Conservation (phyloP, 1,140 invertebrate species). For the Drosophila insularis region DNA sequence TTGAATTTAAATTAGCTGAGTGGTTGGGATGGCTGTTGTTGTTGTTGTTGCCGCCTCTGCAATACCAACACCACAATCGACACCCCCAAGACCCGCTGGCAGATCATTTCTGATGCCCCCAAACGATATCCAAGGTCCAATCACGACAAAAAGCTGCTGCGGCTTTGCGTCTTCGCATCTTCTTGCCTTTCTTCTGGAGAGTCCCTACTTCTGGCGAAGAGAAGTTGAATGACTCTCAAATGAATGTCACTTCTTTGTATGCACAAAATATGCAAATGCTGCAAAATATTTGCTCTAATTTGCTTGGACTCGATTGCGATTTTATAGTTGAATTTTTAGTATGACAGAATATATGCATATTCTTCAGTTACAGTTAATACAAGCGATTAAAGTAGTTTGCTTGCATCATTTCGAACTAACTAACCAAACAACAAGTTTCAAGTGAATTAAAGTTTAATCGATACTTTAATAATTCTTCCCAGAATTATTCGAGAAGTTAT, state of each 20-base stretch:
- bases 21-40: too few relatives aligned
- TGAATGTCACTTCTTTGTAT: conserved; percentile 43
- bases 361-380: too few relatives aligned
- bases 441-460: too few relatives aligned
- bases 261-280: background rate
- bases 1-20: conserved; percentile 75
- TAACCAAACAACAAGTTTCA: too few relatives aligned
- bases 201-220: background rate
- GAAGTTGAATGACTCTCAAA: conserved; percentile 5
- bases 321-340: too few relatives aligned
- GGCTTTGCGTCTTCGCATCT: conserved; percentile 14
- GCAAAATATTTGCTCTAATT: conserved; percentile 32
- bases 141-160: conserved; percentile 46
- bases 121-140: conserved; percentile 58
- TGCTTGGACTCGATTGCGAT: too few relatives aligned
- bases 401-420: too few relatives aligned
- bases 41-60: conserved; percentile 31
- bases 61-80: conserved; percentile 16
- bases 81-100: conserved; percentile 9
- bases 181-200: background rate
- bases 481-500: too few relatives aligned
- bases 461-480: too few relatives aligned
- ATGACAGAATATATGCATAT: too few relatives aligned
- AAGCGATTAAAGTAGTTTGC: too few relatives aligned
- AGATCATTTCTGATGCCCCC: conserved; percentile 55